Conservation (phyloP, 2,888 invertebrate genomes). For the Troilus luridus region DNA sequence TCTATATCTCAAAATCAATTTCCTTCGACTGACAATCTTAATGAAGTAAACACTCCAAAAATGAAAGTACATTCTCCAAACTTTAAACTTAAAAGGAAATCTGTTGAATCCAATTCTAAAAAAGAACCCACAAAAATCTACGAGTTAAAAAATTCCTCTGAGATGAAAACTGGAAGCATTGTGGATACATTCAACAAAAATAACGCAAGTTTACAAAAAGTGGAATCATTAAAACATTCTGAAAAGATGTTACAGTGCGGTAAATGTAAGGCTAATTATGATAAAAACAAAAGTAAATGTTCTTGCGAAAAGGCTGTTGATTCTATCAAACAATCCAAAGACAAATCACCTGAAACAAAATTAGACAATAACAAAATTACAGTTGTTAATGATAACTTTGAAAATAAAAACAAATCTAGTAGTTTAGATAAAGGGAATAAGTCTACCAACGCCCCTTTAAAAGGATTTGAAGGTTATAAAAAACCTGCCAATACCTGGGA, state of each 20-base stretch:
- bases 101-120: conserved; percentile 46
- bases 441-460: conserved; percentile 30
- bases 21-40: neutral
- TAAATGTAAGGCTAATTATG: conserved; percentile 76
- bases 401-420: conserved; percentile 72
- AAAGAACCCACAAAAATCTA: neutral
- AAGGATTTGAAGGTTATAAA: conserved; percentile 61
- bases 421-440: conserved; percentile 67
- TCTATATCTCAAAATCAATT: neutral
- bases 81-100: conserved; percentile 55
- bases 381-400: conserved; percentile 71
- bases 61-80: conserved; percentile 53
- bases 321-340: neutral
- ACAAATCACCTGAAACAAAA: conserved; percentile 27
- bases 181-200: conserved; percentile 69
- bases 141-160: conserved; percentile 64
- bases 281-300: conserved; percentile 70
- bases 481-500: conserved; percentile 69
- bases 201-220: neutral
- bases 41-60: neutral
- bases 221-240: conserved; percentile 53
- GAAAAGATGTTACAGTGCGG: conserved; percentile 78
- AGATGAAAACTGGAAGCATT: conserved; percentile 70
- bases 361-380: conserved; percentile 77
- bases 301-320: conserved; percentile 71